Conservation (phyloP, 2,113 vertebrate genomes). For the Catharus fuscescens region DNA sequence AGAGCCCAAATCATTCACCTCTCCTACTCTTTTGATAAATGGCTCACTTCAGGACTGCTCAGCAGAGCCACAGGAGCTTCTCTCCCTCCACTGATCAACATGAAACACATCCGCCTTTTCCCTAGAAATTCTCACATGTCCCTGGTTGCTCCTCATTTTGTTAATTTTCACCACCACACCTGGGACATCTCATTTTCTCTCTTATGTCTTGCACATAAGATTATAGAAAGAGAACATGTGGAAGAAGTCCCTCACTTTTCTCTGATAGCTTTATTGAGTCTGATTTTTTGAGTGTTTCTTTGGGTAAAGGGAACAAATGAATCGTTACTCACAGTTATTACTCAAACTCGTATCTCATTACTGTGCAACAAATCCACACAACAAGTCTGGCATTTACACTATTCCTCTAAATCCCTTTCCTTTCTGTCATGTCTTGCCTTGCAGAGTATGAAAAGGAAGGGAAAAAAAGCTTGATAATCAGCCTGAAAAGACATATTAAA, state of each 20-base stretch:
- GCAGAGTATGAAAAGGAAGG: background rate
- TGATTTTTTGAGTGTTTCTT: background rate
- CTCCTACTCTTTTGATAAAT: background rate
- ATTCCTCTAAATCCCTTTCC: background rate
- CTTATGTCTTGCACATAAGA: background rate
- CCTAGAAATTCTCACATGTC: background rate
- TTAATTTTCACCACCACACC: background rate
- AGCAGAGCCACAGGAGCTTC: background rate
- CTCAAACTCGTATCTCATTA: background rate
- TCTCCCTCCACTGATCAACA: background rate
- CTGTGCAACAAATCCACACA: background rate
- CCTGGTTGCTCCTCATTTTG: background rate
- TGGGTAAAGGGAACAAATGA: background rate
- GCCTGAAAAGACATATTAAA: background rate
- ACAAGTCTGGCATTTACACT: background rate
- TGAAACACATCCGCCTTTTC: background rate
- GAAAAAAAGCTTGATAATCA: background rate
- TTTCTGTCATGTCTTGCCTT: background rate
- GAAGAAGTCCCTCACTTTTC: background rate
- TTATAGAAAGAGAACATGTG: background rate
- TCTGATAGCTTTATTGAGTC: background rate
- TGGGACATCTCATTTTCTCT: background rate
- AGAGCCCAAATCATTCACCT: background rate
- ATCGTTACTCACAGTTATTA: background rate
- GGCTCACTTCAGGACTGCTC: background rate